Conservation (phyloP, 1,140 invertebrate genomes). For the Apis dorsata region DNA sequence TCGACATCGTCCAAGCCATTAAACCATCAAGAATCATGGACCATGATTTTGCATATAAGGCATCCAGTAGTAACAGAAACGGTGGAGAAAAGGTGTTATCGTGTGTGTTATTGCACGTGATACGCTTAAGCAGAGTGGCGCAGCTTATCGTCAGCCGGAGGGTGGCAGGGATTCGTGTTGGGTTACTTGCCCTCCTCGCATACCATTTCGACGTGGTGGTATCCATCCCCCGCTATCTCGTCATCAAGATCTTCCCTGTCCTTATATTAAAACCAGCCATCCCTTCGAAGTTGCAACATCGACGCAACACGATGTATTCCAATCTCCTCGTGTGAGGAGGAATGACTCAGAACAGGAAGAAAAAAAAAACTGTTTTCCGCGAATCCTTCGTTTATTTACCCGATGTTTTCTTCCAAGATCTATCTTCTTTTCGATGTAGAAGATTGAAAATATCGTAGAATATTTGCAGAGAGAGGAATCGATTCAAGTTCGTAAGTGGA, state of each 20-base stretch:
- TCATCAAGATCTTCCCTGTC: conserved; percentile 3
- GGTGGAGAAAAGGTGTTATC: conserved; percentile 32
- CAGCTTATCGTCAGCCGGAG: conserved; percentile 21
- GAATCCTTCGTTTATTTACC: conserved; percentile 13
- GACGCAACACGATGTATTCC: neutral
- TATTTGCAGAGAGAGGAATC: neutral
- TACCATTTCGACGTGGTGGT: conserved; percentile 64
- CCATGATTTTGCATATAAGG: neutral
- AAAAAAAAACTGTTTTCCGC: neutral
- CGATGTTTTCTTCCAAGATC: neutral
- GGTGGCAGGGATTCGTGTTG: conserved; percentile 35
- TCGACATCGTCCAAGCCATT: neutral
- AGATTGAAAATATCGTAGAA: conserved; percentile 15
- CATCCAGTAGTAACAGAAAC: neutral
- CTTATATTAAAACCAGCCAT: conserved; percentile 60
- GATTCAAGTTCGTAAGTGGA: neutral
- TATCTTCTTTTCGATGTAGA: neutral
- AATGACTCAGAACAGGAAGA: neutral
- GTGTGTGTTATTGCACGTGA: conserved; percentile 42
- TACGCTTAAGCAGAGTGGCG: conserved; percentile 29
- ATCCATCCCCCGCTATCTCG: conserved; percentile 47
- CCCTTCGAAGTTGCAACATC: neutral
- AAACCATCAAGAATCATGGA: neutral
- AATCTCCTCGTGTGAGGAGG: neutral
- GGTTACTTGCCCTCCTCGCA: conserved; percentile 20